Percentiles rank a stretch among this genome's conserved stretches.
Conservation (phyloP, 2,797 vertebrate genomes). For the Buphagus erythrorhynchus region DNA sequence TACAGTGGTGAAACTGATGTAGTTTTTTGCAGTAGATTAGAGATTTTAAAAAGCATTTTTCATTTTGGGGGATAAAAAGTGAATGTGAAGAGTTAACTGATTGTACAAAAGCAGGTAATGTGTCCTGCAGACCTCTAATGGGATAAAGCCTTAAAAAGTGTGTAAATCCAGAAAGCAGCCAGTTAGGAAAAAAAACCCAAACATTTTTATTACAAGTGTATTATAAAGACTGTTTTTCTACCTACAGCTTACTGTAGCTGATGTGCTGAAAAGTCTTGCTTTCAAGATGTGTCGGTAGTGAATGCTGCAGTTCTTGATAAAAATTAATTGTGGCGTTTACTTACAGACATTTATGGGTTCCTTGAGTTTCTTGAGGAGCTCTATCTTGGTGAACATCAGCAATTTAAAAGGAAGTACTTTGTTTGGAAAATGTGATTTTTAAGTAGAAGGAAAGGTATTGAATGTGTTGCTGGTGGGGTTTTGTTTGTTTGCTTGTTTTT, state of each 20-base stretch:
- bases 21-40: neutral
- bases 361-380: neutral
- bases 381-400: neutral
- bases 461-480: neutral
- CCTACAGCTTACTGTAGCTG: neutral
- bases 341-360: neutral
- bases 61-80: neutral
- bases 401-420: neutral
- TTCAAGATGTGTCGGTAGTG: neutral
- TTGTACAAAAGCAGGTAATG: neutral
- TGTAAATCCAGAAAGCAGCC: neutral
- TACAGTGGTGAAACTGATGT: neutral
- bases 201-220: neutral
- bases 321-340: neutral
- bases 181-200: fast-evolving
- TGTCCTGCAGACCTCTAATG: neutral
- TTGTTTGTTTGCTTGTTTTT: neutral
- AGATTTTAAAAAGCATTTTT: neutral
- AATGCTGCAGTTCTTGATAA: neutral
- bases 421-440: neutral
- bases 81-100: neutral
- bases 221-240: fast-evolving
- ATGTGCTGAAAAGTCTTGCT: neutral
- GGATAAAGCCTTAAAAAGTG: neutral
- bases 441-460: neutral